Evolutionary conservation across 2,797 vertebrate genomes (phyloP).

Genomic region (Acipenser ruthenus): DNA sequence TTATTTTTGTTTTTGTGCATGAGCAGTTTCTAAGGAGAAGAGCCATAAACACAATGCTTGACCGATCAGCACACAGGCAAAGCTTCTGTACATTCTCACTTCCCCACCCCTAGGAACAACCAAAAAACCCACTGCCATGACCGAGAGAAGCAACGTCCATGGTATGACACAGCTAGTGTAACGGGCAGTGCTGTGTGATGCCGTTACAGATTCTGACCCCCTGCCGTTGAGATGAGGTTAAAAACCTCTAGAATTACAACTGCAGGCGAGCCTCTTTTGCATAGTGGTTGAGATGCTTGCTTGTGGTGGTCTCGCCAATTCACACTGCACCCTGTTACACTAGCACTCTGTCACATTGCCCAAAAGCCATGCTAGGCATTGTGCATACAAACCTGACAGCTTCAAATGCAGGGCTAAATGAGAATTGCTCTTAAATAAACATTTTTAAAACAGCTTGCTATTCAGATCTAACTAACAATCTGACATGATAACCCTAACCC

Average conservation of each 20-base stretch:
- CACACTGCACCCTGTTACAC: no score
- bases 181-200: slow-evolving; percentile 24
- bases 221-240: slow-evolving; percentile 40
- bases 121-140: slow-evolving; percentile 46
- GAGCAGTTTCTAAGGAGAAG: slow-evolving; percentile 16
- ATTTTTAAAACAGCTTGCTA: no score
- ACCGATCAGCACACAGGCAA: slow-evolving; percentile 9
- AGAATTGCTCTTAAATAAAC: no score
- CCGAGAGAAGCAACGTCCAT: no score
- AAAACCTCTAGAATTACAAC: slow-evolving; percentile 37
- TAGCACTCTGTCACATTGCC: no score
- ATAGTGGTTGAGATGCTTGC: slow-evolving; percentile 5
- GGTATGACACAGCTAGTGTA: no score
- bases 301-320: no score
- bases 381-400: no score
- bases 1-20: slow-evolving; percentile 9
- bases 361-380: no score
- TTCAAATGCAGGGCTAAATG: no score
- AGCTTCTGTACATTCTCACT: slow-evolving; percentile 36
- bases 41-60: slow-evolving; percentile 1
- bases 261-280: slow-evolving; percentile 17
- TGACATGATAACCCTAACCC: no score
- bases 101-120: slow-evolving; percentile 42
- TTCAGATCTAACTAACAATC: no score
- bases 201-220: slow-evolving; percentile 21